Evolutionary conservation across 2,888 invertebrate genomes (phyloP).

Genomic region (Steinernema hermaphroditum): DNA sequence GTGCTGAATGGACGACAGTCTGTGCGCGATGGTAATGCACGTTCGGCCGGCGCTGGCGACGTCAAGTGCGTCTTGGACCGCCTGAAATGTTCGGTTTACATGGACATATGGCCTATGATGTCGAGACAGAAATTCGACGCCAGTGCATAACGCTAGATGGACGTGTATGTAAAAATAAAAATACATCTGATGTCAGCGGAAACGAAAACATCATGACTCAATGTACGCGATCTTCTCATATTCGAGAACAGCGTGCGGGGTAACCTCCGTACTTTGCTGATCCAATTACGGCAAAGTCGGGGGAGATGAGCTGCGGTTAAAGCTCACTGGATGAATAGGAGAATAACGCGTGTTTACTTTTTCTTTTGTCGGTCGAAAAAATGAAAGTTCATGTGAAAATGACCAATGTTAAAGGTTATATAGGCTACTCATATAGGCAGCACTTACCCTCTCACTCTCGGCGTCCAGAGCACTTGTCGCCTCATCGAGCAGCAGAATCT

Average conservation of each 20-base stretch:
- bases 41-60: slow-evolving; percentile 46
- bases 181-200: background rate
- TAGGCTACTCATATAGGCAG: background rate
- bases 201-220: background rate
- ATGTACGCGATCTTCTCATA: background rate
- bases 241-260: too few relatives aligned
- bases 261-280: too few relatives aligned
- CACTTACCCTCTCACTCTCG: slow-evolving; percentile 33
- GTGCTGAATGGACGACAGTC: slow-evolving; percentile 48
- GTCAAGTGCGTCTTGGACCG: slow-evolving; percentile 49
- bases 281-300: too few relatives aligned
- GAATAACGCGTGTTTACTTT: too few relatives aligned
- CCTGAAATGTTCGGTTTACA: slow-evolving; percentile 32
- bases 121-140: background rate
- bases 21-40: slow-evolving; percentile 52
- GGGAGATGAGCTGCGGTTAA: too few relatives aligned
- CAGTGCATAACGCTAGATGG: background rate
- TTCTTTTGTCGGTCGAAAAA: too few relatives aligned
- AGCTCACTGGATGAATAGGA: too few relatives aligned
- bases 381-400: too few relatives aligned
- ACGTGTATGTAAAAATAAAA: background rate
- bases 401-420: too few relatives aligned
- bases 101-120: background rate
- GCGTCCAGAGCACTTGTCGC: slow-evolving; percentile 42
- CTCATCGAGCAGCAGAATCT: slow-evolving; percentile 40